These are phyloP conservation scores for Drosophila jambulina DNA, from an alignment of 1,140 invertebrate genomes.

Conservation along the genomic window DNA sequence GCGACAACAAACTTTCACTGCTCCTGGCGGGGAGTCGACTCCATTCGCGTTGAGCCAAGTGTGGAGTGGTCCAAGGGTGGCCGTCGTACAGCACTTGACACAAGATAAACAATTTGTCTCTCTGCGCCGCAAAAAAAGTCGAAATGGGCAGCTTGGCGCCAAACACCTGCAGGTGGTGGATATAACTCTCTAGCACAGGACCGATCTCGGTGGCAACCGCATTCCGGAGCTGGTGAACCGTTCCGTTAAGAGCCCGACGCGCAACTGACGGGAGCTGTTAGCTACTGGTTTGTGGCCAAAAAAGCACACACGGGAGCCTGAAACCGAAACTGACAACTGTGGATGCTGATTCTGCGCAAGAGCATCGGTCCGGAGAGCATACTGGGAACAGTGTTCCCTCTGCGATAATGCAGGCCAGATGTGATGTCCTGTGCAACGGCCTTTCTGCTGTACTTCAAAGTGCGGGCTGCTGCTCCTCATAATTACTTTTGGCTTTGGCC, in stretches of 20 bases:
- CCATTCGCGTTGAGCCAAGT: neutral
- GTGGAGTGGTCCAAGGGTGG: slow-evolving; percentile 14
- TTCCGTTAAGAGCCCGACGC: slow-evolving; percentile 47
- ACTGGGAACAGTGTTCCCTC: slow-evolving; percentile 39
- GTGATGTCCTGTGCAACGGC: slow-evolving; percentile 29
- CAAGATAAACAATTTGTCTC: slow-evolving; percentile 82
- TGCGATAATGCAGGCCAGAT: slow-evolving; percentile 24
- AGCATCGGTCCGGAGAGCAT: neutral
- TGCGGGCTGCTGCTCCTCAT: slow-evolving; percentile 21
- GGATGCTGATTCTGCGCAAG: slow-evolving; percentile 58
- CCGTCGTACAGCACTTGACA: slow-evolving; percentile 67
- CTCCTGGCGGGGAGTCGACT: neutral
- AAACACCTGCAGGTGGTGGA: slow-evolving; percentile 63
- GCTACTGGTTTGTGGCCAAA: slow-evolving; percentile 14
- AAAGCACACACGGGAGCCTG: neutral
- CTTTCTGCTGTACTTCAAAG: slow-evolving; percentile 50
- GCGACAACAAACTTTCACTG: slow-evolving; percentile 65
- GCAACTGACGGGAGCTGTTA: slow-evolving; percentile 31
- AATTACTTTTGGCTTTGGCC: slow-evolving; percentile 39
- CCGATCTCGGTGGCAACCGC: slow-evolving; percentile 15
- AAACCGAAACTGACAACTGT: slow-evolving; percentile 30
- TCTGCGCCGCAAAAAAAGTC: slow-evolving; percentile 53
- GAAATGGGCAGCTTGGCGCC: slow-evolving; percentile 78
- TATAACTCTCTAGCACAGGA: slow-evolving; percentile 15
- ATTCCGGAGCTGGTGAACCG: slow-evolving; percentile 46